These are phyloP conservation scores for Hyperoodon ampullatus DNA, from an alignment of 2,113 vertebrate genomes.

Conservation along the genomic window DNA sequence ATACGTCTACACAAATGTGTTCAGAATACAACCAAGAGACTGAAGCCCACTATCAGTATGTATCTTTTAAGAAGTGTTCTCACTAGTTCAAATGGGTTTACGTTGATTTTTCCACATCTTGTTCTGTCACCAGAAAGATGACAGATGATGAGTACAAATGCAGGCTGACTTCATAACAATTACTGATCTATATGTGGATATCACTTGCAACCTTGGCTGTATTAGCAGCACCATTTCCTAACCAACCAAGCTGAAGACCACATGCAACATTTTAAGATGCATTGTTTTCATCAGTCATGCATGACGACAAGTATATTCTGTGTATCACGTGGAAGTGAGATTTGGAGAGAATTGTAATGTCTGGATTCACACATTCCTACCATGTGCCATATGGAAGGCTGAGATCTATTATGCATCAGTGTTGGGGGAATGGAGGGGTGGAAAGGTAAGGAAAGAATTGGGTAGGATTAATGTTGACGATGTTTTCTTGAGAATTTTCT, in stretches of 20 bases:
- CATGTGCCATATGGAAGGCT: neutral
- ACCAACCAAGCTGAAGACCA: constrained; percentile 36
- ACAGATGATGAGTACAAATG: neutral
- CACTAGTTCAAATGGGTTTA: neutral
- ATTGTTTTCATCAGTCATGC: neutral
- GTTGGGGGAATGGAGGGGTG: neutral
- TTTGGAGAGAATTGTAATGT: neutral
- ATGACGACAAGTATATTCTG: neutral
- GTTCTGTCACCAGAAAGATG: constrained; percentile 49
- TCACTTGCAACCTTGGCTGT: constrained; percentile 16
- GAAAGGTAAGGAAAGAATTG: constrained; percentile 55
- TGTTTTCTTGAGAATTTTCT: constrained; percentile 11
- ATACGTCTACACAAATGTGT: neutral
- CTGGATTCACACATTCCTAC: neutral
- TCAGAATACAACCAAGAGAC: neutral
- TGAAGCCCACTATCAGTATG: neutral
- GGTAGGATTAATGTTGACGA: neutral
- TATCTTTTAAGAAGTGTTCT: neutral
- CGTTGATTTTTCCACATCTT: neutral
- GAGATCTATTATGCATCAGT: neutral
- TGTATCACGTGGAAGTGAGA: constrained; percentile 31
- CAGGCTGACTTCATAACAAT: neutral
- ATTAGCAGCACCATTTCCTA: neutral
- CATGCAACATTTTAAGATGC: neutral
- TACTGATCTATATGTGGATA: neutral